A percentile compares a stretch with the other conserved stretches of the same genome.
Conservation (phyloP, 2,113 vertebrate genomes). For the Brachirus orientalis region DNA sequence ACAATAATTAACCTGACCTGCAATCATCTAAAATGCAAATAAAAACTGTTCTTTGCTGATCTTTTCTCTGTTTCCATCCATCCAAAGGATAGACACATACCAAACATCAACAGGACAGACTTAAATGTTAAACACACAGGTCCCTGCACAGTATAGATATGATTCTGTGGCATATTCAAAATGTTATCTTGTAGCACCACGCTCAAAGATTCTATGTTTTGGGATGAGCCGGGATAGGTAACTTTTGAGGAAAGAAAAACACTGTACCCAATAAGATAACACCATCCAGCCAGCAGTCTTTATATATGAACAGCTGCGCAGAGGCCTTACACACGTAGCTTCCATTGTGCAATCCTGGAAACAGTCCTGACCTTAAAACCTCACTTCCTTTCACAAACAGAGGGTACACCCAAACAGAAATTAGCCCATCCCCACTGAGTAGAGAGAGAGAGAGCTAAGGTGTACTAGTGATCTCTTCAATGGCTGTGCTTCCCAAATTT, state of each 20-base stretch:
- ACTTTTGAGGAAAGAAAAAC: slow-evolving; percentile 11
- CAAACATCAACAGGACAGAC: slow-evolving; percentile 35
- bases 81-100: slow-evolving; percentile 1
- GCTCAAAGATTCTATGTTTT: slow-evolving; percentile 45
- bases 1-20: not conserved
- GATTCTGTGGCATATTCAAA: slow-evolving; percentile 17
- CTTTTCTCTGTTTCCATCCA: too few species aligned
- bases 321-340: slow-evolving; percentile 29
- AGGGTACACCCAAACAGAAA: slow-evolving; percentile 20
- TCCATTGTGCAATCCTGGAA: slow-evolving; percentile 53
- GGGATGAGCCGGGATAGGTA: slow-evolving; percentile 43
- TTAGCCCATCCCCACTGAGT: slow-evolving; percentile 34
- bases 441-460: slow-evolving; percentile 42
- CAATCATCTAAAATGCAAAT: too few species aligned
- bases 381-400: slow-evolving; percentile 74
- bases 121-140: slow-evolving; percentile 22
- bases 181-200: slow-evolving; percentile 52
- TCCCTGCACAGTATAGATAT: slow-evolving; percentile 8
- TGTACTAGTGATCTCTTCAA: slow-evolving; percentile 57
- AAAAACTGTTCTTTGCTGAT: too few species aligned
- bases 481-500: slow-evolving; percentile 30
- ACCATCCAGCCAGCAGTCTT: slow-evolving; percentile 9
- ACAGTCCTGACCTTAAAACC: slow-evolving; percentile 71
- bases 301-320: slow-evolving; percentile 15
- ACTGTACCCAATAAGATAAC: slow-evolving; percentile 32